Evolutionary conservation across 2,113 vertebrate genomes (phyloP).

Genomic region (Xyliphius kryptos): DNA sequence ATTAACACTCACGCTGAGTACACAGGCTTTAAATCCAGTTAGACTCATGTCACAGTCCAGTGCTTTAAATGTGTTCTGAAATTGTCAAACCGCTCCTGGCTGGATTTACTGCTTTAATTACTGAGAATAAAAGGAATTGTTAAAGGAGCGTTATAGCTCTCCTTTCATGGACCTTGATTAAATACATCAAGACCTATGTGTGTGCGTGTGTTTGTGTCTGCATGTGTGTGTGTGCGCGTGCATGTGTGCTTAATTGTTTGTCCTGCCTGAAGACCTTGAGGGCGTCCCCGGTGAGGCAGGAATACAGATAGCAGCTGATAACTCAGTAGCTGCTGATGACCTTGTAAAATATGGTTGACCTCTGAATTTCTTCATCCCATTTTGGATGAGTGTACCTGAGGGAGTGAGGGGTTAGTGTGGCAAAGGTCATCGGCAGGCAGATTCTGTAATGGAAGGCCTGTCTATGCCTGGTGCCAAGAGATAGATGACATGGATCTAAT

Average conservation of each 20-base stretch:
- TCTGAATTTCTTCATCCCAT: too few relatives aligned
- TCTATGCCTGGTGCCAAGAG: slow-evolving; percentile 53
- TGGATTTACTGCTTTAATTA: slow-evolving; percentile 40
- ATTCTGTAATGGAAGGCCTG: slow-evolving; percentile 56
- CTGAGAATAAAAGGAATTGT: not conserved
- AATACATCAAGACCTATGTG: not conserved
- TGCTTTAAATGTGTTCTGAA: slow-evolving; percentile 13
- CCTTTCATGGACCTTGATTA: slow-evolving; percentile 5
- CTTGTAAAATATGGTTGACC: too few relatives aligned
- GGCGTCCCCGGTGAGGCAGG: too few relatives aligned
- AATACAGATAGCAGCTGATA: too few relatives aligned
- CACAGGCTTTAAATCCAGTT: not conserved
- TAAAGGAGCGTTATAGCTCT: slow-evolving; percentile 1
- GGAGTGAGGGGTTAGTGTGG: slow-evolving; percentile 31
- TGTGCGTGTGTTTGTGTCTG: too few relatives aligned
- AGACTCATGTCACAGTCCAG: slow-evolving; percentile 15
- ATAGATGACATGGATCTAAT: slow-evolving; percentile 57
- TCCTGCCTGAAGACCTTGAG: too few relatives aligned
- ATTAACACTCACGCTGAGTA: slow-evolving; percentile 22
- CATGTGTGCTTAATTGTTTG: too few relatives aligned
- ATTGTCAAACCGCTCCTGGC: not conserved
- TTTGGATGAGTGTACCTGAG: slow-evolving; percentile 49
- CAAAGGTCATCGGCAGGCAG: slow-evolving; percentile 56
- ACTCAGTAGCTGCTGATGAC: too few relatives aligned
- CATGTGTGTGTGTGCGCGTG: too few relatives aligned